These are phyloP conservation scores for Aphrocallistes beatrix DNA, from an alignment of 37 sponge, comb jelly and placozoan genomes.

Conservation along the genomic window DNA sequence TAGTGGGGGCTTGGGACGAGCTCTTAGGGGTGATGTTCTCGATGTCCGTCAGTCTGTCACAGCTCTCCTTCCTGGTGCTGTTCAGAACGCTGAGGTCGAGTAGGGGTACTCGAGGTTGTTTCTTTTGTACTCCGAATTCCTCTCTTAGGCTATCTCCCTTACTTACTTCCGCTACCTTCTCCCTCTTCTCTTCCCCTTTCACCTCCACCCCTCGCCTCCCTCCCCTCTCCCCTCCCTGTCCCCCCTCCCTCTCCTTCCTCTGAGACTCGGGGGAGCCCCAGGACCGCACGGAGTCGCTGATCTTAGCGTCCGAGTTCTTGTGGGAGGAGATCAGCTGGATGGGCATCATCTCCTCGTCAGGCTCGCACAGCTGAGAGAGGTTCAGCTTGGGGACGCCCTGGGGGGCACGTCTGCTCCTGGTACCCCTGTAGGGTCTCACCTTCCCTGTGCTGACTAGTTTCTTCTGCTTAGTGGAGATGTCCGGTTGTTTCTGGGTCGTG, in stretches of 20 bases:
- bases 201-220: neutral
- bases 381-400: slow-evolving; percentile 10
- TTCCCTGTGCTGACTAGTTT: neutral
- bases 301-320: slow-evolving; percentile 3
- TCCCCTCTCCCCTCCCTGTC: neutral
- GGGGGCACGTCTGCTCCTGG: neutral
- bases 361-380: slow-evolving; percentile 11
- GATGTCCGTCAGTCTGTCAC: neutral
- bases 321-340: neutral
- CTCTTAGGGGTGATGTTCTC: neutral
- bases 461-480: neutral
- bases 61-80: neutral
- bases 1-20: neutral
- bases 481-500: neutral
- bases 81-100: neutral
- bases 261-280: neutral
- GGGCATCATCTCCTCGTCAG: slow-evolving; percentile 8
- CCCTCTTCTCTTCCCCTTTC: neutral
- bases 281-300: neutral
- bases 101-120: neutral
- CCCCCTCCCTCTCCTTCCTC: neutral
- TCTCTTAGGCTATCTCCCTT: neutral
- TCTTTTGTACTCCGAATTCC: no score
- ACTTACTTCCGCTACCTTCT: neutral
- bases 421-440: neutral